Conservation (phyloP, 2,113 vertebrate species). For the Pygoscelis adeliae region DNA sequence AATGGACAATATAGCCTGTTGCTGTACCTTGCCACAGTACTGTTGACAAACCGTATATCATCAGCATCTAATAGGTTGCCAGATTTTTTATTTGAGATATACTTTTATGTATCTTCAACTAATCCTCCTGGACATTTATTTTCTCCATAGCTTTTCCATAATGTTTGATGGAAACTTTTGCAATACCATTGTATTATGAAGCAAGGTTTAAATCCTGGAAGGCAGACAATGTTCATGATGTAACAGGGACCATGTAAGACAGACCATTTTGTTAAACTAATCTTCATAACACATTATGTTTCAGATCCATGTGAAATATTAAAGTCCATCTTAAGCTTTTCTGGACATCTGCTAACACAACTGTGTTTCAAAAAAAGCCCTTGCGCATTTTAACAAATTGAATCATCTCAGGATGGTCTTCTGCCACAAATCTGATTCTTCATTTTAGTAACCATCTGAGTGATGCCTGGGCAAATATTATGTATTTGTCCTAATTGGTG, state of each 20-base stretch:
- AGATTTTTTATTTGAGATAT: neutral
- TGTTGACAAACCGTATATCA: conserved; percentile 15
- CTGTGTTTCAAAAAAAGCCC: neutral
- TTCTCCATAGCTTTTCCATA: neutral
- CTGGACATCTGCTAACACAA: neutral
- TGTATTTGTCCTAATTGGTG: neutral
- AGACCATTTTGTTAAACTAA: neutral
- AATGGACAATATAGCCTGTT: neutral
- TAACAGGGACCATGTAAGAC: neutral
- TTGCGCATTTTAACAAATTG: neutral
- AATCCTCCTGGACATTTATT: neutral
- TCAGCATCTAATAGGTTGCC: neutral
- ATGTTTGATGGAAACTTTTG: neutral
- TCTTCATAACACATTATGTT: neutral
- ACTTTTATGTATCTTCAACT: neutral
- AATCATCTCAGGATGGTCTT: neutral
- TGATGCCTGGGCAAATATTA: neutral
- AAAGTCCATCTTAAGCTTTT: neutral
- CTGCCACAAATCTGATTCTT: neutral
- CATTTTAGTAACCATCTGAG: neutral
- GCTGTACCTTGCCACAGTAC: neutral
- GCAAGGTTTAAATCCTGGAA: neutral
- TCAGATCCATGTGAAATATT: neutral
- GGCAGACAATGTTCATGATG: neutral
- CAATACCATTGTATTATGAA: neutral